These are phyloP conservation scores for Procavia capensis DNA, from an alignment of 2,113 vertebrate species.

Conservation along the genomic window DNA sequence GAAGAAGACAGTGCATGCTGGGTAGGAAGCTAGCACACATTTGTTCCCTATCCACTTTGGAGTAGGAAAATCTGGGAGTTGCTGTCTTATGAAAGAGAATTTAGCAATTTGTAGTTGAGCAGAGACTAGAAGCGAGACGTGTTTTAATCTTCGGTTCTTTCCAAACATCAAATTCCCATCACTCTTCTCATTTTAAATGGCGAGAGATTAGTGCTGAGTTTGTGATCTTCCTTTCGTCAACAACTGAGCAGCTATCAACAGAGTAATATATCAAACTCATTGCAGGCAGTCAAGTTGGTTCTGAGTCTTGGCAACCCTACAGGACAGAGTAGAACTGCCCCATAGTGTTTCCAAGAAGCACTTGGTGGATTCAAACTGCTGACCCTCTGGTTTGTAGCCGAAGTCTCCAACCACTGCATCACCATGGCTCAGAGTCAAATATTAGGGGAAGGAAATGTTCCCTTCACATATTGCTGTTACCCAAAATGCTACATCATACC, in stretches of 20 bases:
- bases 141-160: background rate
- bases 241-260: background rate
- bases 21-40: accelerated
- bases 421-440: too few relatives aligned
- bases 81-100: background rate
- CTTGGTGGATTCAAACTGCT: too few relatives aligned
- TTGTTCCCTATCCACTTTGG: too few relatives aligned
- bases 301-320: too few relatives aligned
- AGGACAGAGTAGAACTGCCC: too few relatives aligned
- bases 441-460: background rate
- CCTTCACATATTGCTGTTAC: background rate
- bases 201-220: background rate
- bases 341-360: too few relatives aligned
- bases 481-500: background rate
- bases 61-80: background rate
- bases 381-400: too few relatives aligned
- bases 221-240: background rate
- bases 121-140: background rate
- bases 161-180: background rate
- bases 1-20: background rate
- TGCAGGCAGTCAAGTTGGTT: too few relatives aligned
- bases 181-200: background rate
- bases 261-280: background rate
- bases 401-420: too few relatives aligned
- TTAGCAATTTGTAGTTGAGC: background rate